These are phyloP conservation scores for Callopanchax toddi DNA, from an alignment of 2,113 vertebrate species.

Conservation along the genomic window DNA sequence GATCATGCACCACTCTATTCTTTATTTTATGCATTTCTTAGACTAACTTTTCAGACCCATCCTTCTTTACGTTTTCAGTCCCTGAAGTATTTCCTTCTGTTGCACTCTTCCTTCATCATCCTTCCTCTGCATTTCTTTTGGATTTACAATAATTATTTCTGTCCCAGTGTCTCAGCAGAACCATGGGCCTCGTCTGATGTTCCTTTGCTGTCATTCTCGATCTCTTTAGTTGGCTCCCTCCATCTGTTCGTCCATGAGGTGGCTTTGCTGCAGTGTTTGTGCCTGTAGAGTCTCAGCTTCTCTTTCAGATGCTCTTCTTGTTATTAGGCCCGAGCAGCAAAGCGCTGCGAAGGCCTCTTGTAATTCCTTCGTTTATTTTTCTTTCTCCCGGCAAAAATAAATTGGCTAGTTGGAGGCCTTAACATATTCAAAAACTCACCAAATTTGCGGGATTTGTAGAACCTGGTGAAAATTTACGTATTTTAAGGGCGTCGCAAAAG, in stretches of 20 bases:
- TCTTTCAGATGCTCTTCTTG: slow-evolving; percentile 34
- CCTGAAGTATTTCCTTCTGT: neutral
- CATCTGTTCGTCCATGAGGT: slow-evolving; percentile 3
- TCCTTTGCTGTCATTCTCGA: slow-evolving; percentile 24
- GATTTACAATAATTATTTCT: slow-evolving; percentile 47
- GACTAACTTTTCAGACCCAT: neutral
- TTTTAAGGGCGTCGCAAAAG: too few species aligned
- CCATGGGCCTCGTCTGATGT: slow-evolving; percentile 23
- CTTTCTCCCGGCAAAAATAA: too few species aligned
- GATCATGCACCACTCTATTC: neutral
- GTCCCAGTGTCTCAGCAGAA: slow-evolving; percentile 1
- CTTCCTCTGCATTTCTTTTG: neutral
- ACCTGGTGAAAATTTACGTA: too few species aligned
- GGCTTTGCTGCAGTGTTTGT: slow-evolving; percentile 13
- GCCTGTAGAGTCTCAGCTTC: slow-evolving; percentile 29
- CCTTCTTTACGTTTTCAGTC: neutral
- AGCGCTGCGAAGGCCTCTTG: too few species aligned
- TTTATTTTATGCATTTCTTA: neutral
- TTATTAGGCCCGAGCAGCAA: too few species aligned
- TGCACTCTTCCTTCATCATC: neutral
- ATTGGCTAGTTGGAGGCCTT: too few species aligned
- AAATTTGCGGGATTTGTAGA: too few species aligned
- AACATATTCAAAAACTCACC: too few species aligned
- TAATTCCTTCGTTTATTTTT: too few species aligned
- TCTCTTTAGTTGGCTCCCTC: slow-evolving; percentile 17